A percentile compares a stretch with the other conserved stretches of the same genome.
Evolutionary conservation across 2,797 vertebrate genomes (phyloP).

Genomic region (Amniataba percoides): DNA sequence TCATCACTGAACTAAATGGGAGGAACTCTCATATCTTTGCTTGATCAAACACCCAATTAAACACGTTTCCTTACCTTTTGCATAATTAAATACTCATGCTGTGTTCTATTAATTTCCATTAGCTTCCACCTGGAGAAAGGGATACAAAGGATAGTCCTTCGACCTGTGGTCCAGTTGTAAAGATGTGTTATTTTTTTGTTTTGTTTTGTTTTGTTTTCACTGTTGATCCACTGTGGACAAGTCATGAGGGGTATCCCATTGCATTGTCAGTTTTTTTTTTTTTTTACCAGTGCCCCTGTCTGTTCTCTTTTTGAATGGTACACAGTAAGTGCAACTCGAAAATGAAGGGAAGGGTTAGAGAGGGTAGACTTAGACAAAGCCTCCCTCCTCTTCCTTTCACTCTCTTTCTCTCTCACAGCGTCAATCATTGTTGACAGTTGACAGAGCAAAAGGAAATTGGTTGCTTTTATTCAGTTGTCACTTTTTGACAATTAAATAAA

Average conservation of each 20-base stretch:
- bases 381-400: constrained; percentile 6
- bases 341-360: constrained; percentile 23
- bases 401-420: constrained; percentile 19
- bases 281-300: constrained; percentile 12
- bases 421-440: constrained; percentile 16
- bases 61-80: constrained; percentile 6
- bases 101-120: neutral
- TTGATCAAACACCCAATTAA: constrained; percentile 9
- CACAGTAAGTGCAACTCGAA: constrained; percentile 21
- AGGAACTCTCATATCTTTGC: constrained; percentile 13
- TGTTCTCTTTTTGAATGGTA: constrained; percentile 33
- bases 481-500: constrained; percentile 11
- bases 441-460: constrained; percentile 10
- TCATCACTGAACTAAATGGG: neutral
- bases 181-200: too few species aligned
- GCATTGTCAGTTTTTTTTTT: constrained; percentile 20
- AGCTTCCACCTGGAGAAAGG: neutral
- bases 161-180: too few species aligned
- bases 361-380: constrained; percentile 10
- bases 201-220: neutral
- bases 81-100: constrained; percentile 8
- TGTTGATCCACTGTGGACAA: constrained; percentile 11
- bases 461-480: constrained; percentile 19
- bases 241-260: constrained; percentile 29
- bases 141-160: too few species aligned